Percentiles rank a stretch among this genome's conserved stretches.
These are phyloP conservation scores for Chelon labrosus DNA, from an alignment of 2,797 vertebrate species.

Conservation along the genomic window DNA sequence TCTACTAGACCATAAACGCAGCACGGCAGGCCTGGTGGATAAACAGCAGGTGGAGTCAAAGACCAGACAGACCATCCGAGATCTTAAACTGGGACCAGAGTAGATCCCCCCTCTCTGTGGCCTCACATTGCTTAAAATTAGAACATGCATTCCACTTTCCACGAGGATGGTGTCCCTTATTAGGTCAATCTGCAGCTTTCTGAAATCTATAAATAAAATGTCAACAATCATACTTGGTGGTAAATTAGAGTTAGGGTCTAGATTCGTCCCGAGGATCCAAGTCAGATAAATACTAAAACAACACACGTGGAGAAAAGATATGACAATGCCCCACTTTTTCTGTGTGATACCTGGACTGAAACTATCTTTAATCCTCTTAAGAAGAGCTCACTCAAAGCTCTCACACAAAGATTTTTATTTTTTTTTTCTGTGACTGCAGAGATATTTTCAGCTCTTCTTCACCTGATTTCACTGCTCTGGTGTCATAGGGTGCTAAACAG, in stretches of 20 bases:
- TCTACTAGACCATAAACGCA: neutral
- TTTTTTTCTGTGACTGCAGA: neutral
- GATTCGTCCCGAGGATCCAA: neutral
- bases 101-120: conserved; percentile 41
- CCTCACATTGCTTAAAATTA: conserved; percentile 65
- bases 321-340: neutral
- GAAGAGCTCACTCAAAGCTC: neutral
- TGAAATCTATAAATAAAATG: conserved; percentile 21
- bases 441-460: conserved; percentile 16
- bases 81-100: conserved; percentile 38
- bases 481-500: conserved; percentile 18
- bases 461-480: conserved; percentile 14
- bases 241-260: neutral
- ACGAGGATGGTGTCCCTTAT: conserved; percentile 32
- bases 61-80: conserved; percentile 19
- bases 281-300: neutral
- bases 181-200: conserved; percentile 34
- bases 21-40: neutral
- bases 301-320: neutral
- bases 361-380: neutral
- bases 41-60: conserved; percentile 74
- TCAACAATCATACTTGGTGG: neutral
- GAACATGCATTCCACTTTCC: conserved; percentile 59
- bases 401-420: neutral
- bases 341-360: neutral